Conservation (phyloP, 2,888 invertebrate genomes). For the Argyresthia albistria region DNA sequence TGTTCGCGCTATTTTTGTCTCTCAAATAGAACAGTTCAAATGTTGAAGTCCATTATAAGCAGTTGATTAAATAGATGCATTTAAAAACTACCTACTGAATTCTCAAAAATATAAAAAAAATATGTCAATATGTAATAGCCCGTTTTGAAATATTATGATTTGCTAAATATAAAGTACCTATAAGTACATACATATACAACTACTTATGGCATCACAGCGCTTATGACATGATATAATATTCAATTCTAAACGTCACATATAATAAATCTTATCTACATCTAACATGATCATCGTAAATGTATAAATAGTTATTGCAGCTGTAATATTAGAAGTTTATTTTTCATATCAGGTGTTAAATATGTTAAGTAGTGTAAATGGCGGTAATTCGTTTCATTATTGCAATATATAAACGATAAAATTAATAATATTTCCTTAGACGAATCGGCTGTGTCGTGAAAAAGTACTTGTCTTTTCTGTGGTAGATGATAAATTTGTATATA, state of each 20-base stretch:
- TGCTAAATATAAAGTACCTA: constrained; percentile 40
- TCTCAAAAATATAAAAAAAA: constrained; percentile 29
- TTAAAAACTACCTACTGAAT: constrained; percentile 30
- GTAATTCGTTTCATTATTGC: constrained; percentile 59
- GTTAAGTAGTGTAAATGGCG: constrained; percentile 65
- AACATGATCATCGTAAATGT: constrained; percentile 62
- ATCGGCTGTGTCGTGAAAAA: constrained; percentile 66
- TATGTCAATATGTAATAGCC: constrained; percentile 4
- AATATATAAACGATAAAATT: constrained; percentile 31
- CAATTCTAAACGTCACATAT: constrained; percentile 38
- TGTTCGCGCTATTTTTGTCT: constrained; percentile 56
- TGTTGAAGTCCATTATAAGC: constrained; percentile 43
- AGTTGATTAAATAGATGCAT: constrained; percentile 43
- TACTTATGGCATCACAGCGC: constrained; percentile 52
- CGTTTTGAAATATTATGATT: constrained; percentile 27
- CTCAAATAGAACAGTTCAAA: constrained; percentile 43
- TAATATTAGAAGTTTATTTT: constrained; percentile 70
- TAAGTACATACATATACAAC: constrained; percentile 13
- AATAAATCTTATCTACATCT: constrained; percentile 20
- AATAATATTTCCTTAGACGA: constrained; percentile 43
- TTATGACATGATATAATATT: constrained; percentile 44
- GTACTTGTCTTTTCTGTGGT: constrained; percentile 56
- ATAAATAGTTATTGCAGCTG: constrained; percentile 72
- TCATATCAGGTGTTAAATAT: constrained; percentile 71
- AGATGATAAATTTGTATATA: constrained; percentile 58